These are phyloP conservation scores for Phenganax marumi DNA, from an alignment of 92 coral and sea anemone species.

Conservation along the genomic window DNA sequence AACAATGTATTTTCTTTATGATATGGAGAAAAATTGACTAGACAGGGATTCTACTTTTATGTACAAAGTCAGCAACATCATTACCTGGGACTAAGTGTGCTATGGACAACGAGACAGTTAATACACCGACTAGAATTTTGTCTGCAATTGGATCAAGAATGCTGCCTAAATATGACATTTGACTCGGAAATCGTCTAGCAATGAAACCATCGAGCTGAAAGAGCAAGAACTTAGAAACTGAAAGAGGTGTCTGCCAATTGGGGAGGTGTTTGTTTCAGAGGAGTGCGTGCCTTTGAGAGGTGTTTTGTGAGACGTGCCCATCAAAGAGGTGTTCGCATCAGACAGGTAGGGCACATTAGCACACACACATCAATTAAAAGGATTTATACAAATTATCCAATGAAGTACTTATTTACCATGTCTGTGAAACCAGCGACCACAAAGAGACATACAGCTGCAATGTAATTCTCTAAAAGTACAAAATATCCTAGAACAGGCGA, in stretches of 20 bases:
- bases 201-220: conserved; percentile 89
- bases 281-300: too few relatives aligned
- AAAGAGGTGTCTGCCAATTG: not conserved
- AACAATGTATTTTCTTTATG: not conserved
- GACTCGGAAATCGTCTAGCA: conserved; percentile 91
- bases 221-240: conserved; percentile 5
- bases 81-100: conserved; percentile 75
- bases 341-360: too few relatives aligned
- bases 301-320: too few relatives aligned
- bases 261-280: not conserved
- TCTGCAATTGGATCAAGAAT: conserved; percentile 93
- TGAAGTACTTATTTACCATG: conserved; percentile 60
- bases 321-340: too few relatives aligned
- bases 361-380: too few relatives aligned
- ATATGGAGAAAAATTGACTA: not conserved
- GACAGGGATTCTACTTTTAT: not conserved
- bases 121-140: conserved; percentile 77
- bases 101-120: conserved; percentile 55
- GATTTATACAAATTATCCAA: not conserved
- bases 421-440: conserved; percentile 91
- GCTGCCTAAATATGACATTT: conserved; percentile 91
- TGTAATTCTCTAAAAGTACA: conserved; percentile 72
- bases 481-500: conserved; percentile 85
- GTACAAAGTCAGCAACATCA: not conserved
- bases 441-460: conserved; percentile 69